These are phyloP conservation scores for Parthenolecanium corni DNA, from an alignment of 2,888 invertebrate genomes.

Conservation along the genomic window DNA sequence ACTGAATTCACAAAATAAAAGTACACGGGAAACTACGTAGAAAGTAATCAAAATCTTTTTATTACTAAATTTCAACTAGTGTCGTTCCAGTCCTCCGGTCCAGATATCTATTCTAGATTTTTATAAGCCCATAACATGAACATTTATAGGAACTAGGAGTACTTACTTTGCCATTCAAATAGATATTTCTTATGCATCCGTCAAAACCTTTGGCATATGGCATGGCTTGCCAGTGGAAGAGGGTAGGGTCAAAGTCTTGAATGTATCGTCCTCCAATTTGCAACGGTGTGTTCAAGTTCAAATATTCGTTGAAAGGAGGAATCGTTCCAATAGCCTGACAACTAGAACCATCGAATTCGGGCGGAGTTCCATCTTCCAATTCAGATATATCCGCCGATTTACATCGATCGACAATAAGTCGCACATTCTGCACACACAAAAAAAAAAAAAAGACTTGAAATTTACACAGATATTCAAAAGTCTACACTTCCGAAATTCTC, in stretches of 20 bases:
- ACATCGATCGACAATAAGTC: conserved; percentile 87
- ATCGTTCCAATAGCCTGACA: conserved; percentile 84
- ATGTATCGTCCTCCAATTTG: conserved; percentile 89
- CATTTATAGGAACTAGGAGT: too few relatives aligned
- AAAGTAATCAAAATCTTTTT: too few relatives aligned
- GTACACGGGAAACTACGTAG: too few relatives aligned
- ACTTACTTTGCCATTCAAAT: conserved; percentile 72
- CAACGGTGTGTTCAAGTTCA: conserved; percentile 88
- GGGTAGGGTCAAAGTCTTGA: conserved; percentile 76
- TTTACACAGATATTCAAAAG: not conserved
- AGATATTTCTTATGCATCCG: conserved; percentile 89
- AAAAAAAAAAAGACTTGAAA: not conserved
- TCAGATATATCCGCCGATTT: conserved; percentile 78
- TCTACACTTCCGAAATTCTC: not conserved
- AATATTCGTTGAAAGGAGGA: conserved; percentile 88
- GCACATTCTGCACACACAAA: conserved; percentile 51
- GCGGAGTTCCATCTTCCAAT: conserved; percentile 70
- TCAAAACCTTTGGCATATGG: conserved; percentile 83
- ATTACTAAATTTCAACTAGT: too few relatives aligned
- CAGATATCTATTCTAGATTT: too few relatives aligned
- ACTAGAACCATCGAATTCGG: conserved; percentile 76
- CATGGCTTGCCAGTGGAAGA: conserved; percentile 83
- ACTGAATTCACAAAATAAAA: too few relatives aligned
- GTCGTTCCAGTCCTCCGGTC: too few relatives aligned
- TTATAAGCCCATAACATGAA: too few relatives aligned